Evolutionary conservation across 2,113 vertebrate genomes (phyloP).

Genomic region (Symphodus melops): DNA sequence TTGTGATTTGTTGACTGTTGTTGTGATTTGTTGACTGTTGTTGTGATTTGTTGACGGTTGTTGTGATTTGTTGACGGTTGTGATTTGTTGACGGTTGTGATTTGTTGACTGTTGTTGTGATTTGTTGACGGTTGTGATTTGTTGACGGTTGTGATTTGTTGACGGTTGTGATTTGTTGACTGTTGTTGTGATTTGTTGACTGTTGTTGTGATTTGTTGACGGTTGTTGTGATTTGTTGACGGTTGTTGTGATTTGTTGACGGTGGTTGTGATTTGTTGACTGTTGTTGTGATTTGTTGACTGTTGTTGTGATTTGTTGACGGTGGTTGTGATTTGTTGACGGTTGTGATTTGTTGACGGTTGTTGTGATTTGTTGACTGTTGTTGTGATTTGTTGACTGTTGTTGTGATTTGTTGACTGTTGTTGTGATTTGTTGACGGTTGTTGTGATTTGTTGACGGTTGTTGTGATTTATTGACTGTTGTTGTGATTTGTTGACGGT

Average conservation of each 20-base stretch:
- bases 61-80: too few relatives aligned
- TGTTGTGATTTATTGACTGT: too few relatives aligned
- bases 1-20: neutral
- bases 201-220: constrained; percentile 55
- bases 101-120: neutral
- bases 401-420: constrained; percentile 64
- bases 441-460: too few relatives aligned
- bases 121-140: too few relatives aligned
- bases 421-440: neutral
- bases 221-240: too few relatives aligned
- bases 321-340: too few relatives aligned
- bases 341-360: neutral
- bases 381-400: neutral
- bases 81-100: too few relatives aligned
- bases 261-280: too few relatives aligned
- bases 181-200: too few relatives aligned
- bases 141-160: neutral
- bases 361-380: constrained; percentile 64
- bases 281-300: too few relatives aligned
- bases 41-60: neutral
- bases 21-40: too few relatives aligned
- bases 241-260: neutral
- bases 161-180: too few relatives aligned
- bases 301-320: neutral
- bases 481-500: neutral